Conservation (phyloP, 92 coral and sea anemone genomes). For the Zoanthus sansibaricus region DNA sequence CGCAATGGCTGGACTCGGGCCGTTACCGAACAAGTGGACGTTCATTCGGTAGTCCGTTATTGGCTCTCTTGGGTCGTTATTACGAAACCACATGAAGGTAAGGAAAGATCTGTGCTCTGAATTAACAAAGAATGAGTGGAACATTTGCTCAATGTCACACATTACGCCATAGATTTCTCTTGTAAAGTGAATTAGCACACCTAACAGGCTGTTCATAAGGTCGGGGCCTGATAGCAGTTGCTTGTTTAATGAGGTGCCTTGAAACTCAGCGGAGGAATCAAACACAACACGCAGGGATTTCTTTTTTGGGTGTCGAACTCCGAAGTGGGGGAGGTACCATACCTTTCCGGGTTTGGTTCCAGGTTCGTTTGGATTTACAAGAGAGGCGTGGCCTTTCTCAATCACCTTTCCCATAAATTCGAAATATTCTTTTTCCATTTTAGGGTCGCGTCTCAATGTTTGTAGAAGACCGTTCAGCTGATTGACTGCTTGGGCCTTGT, state of each 20-base stretch:
- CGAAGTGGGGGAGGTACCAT: constrained; percentile 52
- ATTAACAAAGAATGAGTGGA: constrained; percentile 1
- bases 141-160: constrained; percentile 7
- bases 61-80: constrained; percentile 41
- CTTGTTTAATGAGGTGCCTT: background rate
- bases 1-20: constrained; percentile 39
- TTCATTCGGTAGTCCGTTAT: constrained; percentile 39
- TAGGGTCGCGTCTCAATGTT: constrained; percentile 61
- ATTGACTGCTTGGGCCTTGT: constrained; percentile 57
- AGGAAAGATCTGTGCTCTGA: constrained; percentile 39
- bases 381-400: constrained; percentile 45
- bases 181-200: background rate
- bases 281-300: background rate
- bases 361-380: constrained; percentile 4
- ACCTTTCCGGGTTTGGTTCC: constrained; percentile 17
- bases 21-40: constrained; percentile 43
- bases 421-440: constrained; percentile 67
- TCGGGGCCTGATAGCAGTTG: constrained; percentile 13
- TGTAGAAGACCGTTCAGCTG: constrained; percentile 60
- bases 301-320: background rate
- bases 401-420: constrained; percentile 67
- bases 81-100: constrained; percentile 42
- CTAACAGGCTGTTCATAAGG: background rate
- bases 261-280: constrained; percentile 2
- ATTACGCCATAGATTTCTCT: background rate